These are phyloP conservation scores for Petrocephalus sullivani DNA, from an alignment of 2,797 vertebrate genomes.

Conservation along the genomic window DNA sequence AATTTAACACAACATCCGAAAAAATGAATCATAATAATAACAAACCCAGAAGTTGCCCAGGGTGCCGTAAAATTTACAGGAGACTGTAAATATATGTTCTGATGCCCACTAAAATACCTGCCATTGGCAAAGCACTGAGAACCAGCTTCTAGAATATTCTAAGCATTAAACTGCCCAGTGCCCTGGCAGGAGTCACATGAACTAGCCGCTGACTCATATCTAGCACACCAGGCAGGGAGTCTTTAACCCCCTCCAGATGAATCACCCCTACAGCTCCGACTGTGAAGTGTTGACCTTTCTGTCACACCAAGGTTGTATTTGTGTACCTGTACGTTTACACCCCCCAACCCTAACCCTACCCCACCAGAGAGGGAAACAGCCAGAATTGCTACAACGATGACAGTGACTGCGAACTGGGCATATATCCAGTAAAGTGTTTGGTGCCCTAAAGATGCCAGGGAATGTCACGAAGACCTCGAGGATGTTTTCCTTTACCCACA, in stretches of 20 bases:
- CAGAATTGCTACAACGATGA: neutral
- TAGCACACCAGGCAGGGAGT: neutral
- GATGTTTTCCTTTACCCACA: neutral
- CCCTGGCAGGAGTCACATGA: neutral
- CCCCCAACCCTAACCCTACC: neutral
- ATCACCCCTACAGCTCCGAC: neutral
- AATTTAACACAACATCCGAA: neutral
- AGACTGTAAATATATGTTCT: neutral
- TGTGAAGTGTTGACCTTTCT: neutral
- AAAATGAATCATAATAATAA: neutral
- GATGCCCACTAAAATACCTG: neutral
- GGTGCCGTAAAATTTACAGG: neutral
- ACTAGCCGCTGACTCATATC: neutral
- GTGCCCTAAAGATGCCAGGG: neutral
- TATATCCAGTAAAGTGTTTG: neutral
- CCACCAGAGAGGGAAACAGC: neutral
- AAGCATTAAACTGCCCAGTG: neutral
- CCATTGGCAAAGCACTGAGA: neutral
- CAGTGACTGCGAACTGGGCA: neutral
- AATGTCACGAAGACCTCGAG: neutral
- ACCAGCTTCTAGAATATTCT: neutral
- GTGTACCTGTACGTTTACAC: neutral
- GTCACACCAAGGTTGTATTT: neutral
- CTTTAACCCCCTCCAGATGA: neutral
- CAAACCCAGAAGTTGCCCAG: neutral